phyloP scores from a whole-genome alignment of 2,797 vertebrate genomes.

The Anomalospiza imberbis region DNA sequence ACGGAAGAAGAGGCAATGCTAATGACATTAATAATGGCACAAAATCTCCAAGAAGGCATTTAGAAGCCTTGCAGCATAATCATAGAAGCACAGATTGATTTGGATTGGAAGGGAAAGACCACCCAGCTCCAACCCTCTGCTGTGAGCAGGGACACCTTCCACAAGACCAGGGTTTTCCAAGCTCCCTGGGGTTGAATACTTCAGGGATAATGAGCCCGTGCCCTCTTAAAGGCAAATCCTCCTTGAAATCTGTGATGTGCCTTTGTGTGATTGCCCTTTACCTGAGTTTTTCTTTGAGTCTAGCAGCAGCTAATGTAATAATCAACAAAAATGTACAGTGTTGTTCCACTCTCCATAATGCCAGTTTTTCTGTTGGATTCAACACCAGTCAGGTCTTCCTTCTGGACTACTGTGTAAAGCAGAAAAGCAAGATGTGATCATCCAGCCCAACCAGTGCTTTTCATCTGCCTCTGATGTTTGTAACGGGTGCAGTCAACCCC shows the following conservation, averaged over 20 bases:
- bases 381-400: neutral
- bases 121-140: neutral
- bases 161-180: neutral
- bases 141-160: neutral
- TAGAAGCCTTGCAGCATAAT: neutral
- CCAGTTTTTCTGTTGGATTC: neutral
- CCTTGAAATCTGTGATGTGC: neutral
- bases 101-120: neutral
- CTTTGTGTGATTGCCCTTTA: neutral
- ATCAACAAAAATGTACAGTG: neutral
- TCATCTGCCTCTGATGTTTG: neutral
- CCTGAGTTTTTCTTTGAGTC: neutral
- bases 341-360: neutral
- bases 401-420: neutral
- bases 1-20: neutral
- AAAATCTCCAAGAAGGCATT: neutral
- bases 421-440: neutral
- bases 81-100: neutral
- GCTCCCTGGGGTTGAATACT: neutral
- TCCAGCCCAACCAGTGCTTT: rapidly evolving
- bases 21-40: neutral
- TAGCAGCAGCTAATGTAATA: neutral
- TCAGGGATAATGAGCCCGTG: rapidly evolving
- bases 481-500: neutral
- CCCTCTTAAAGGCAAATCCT: neutral